phyloP scores from a whole-genome alignment of 2,797 vertebrate species.

The Acanthurus lineatus region DNA sequence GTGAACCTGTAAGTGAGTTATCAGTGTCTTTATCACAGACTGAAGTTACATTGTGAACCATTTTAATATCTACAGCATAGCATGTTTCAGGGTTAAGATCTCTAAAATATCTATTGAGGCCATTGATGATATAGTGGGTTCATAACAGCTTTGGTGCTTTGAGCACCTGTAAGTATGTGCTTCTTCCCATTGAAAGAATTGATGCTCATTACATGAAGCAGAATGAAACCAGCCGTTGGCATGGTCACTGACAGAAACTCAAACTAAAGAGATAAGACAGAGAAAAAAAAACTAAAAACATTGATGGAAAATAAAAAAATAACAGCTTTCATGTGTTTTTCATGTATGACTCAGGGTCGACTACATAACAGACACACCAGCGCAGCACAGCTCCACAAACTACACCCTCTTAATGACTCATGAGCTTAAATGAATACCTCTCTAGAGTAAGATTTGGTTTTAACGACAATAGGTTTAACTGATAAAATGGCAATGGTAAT shows the following conservation, averaged over 20 bases:
- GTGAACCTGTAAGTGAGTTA: no score
- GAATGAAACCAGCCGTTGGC: no score
- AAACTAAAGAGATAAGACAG: no score
- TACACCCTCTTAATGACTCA: background rate
- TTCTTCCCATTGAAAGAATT: background rate
- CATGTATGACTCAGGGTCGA: background rate
- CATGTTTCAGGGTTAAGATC: no score
- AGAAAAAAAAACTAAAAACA: no score
- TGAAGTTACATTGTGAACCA: background rate
- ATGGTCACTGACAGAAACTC: no score
- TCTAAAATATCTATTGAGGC: background rate
- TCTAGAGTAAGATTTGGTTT: background rate
- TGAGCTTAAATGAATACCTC: background rate
- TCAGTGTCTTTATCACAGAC: background rate
- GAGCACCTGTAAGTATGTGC: background rate
- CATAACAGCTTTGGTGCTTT: background rate
- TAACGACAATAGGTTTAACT: background rate
- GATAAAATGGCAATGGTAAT: no score
- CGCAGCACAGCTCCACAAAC: background rate
- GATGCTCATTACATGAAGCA: background rate
- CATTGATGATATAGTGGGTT: no score
- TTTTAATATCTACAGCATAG: background rate
- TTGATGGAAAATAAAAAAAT: background rate
- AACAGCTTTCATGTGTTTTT: constrained; percentile 1
- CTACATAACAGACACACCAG: background rate